Conservation (phyloP, 2,113 vertebrate species). For the Oryzias melastigma region DNA sequence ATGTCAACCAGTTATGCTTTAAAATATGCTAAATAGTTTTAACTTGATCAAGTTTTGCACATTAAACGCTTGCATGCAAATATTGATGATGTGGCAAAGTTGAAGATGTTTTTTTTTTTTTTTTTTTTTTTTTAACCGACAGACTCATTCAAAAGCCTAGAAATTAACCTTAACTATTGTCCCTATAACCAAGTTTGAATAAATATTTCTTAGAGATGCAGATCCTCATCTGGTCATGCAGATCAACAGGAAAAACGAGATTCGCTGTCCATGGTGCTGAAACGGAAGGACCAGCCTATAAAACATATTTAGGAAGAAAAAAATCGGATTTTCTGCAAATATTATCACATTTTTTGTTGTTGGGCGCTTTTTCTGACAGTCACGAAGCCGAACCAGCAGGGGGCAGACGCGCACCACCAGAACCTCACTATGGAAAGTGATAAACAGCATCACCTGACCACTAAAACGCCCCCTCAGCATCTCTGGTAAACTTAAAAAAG, state of each 20-base stretch:
- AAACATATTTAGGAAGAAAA: background rate
- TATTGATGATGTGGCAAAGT: background rate
- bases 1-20: no score
- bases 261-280: conserved; percentile 73
- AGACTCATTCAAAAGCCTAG: background rate
- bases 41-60: background rate
- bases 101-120: background rate
- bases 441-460: conserved; percentile 5
- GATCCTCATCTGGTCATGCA: background rate
- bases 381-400: conserved; percentile 54
- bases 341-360: background rate
- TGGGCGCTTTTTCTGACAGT: background rate
- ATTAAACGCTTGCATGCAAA: background rate
- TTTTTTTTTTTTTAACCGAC: conserved; percentile 1
- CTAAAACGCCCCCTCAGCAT: background rate
- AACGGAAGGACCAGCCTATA: background rate
- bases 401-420: conserved; percentile 52
- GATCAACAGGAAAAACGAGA: background rate
- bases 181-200: background rate
- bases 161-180: background rate
- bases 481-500: no score
- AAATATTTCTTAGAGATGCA: background rate
- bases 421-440: conserved; percentile 22
- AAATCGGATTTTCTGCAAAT: background rate
- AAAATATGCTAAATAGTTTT: no score